A percentile compares a stretch with the other conserved stretches of the same genome.
phyloP scores from a whole-genome alignment of 2,113 vertebrate species.

The Corythornis vintsioides region DNA sequence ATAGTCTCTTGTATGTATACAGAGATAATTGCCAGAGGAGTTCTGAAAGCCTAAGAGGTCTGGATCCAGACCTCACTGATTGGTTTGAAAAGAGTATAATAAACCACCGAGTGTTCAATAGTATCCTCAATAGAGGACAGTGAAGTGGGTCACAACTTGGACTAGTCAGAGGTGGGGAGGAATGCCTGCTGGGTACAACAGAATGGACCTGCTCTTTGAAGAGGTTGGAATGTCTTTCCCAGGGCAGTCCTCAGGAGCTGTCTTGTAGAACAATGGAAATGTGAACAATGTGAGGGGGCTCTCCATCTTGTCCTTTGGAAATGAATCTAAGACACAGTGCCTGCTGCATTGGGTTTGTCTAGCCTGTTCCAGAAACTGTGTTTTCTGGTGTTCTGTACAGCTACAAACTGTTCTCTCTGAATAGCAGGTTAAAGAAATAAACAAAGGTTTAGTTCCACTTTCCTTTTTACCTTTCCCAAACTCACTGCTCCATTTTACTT shows the following conservation, averaged over 20 bases:
- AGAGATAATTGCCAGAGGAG: not conserved
- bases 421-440: not conserved
- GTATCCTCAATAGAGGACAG: not conserved
- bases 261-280: not conserved
- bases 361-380: not conserved
- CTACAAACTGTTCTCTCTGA: not conserved
- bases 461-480: not conserved
- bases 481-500: not conserved
- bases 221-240: not conserved
- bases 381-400: not conserved
- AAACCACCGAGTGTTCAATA: fast-evolving
- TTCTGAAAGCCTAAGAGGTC: not conserved
- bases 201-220: not conserved
- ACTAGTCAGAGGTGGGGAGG: not conserved
- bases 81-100: not conserved
- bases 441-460: not conserved
- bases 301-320: not conserved
- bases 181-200: not conserved
- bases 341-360: not conserved
- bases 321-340: not conserved
- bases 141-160: not conserved
- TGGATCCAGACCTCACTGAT: not conserved
- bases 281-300: not conserved
- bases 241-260: not conserved
- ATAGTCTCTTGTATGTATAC: not conserved